Base-by-base conservation (phyloP, 2,888 invertebrate species). In the Mythimna impura region DNA sequence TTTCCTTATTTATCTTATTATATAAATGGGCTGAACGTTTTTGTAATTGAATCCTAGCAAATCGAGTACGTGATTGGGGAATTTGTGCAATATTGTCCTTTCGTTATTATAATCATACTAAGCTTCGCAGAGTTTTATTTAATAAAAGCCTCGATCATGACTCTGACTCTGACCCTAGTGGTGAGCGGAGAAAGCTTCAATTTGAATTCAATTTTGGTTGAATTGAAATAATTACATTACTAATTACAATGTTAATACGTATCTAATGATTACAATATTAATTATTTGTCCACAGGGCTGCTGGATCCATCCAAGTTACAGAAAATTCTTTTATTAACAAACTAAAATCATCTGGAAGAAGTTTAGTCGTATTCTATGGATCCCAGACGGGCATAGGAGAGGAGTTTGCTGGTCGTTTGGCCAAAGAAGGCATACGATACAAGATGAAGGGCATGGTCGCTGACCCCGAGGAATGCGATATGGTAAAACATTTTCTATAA, bases 331-430 rank as follows among this genome's bases (percentile, higher is more conserved):
- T 99, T 91, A 98, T 99, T 77, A 98, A 98, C 92, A 99, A 99
- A 94, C 96, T 99, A 88, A 98, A 99, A 93, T 94, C 98, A 5
- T 99, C 99, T 9, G 99, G 98, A 25, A 97, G 99, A 87, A 99
- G 99, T 96, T 97, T 99, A 85, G 99, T 99, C 2, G 99, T 99
- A 14, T 99, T 99, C 94, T 99, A 99, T 96, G 99, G 99, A 50
- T 99, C 99, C 71, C 99, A 99, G 95, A 99, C 99, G 0, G 99
- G 99, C 72, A 99, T 99, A 0, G 99, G 98, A 0, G 99, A 99
- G 94, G 99, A 99, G 94, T 99, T 99, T 94, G 99, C 99, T 30
- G 99, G 99, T 7, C 98, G 99, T 73, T 96, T 99, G 79, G 99
- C 99, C 36, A 99, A 99, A 93, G 99, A 99, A 94, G 99, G 99